Base-by-base conservation (phyloP, 1,140 invertebrate genomes). In the Drosophila bocqueti region DNA sequence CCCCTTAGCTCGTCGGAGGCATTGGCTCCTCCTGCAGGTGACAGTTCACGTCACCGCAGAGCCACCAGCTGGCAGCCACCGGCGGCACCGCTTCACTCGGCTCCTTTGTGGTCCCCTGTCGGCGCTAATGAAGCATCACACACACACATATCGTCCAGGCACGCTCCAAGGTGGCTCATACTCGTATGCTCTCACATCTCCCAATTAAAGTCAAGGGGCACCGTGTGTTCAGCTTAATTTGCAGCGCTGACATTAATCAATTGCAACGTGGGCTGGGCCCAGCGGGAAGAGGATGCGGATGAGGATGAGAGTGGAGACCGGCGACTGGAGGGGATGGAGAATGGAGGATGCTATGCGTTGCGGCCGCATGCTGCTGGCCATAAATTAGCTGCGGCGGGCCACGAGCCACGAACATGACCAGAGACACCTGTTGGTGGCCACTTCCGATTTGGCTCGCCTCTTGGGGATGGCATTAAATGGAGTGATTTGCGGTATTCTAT, bases 191-290 rank as follows among this genome's bases (percentile, higher is more conserved):
- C 34, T 55, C 34, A 15, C 54, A 55, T 55, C 54, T 55, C 36
- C 54, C 34, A 18, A 38, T 55, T 55, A 40, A 55, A 55, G 57
- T 49, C 45, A 74, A 50, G 54, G 69, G 47, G 55, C 69, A 74
- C 8, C 16, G 29, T 34, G 58, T 65, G 72, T 58, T 58, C 40
- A 46, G 63, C 74, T 76, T 77, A 79, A 76, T 83, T 86, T 83
- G 79, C 60, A 68, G 26, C 34, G 13, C 63, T 63, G 64, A 84
- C 84, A 89, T 89, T 89, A 89, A 89, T 89, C 84, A 89, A 89
- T 89, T 84, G 84, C 81, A 63, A 68, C 79, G 58, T 58, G 59
- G 55, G 74, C 26, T 16, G 18, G 43, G 49, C 65, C 29, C 67
- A 78, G 60, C 65, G 58, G 62, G 76, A 38, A 9, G 3, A 4